Conservation (phyloP, 1,140 invertebrate species). For the Zaprionus capensis region DNA sequence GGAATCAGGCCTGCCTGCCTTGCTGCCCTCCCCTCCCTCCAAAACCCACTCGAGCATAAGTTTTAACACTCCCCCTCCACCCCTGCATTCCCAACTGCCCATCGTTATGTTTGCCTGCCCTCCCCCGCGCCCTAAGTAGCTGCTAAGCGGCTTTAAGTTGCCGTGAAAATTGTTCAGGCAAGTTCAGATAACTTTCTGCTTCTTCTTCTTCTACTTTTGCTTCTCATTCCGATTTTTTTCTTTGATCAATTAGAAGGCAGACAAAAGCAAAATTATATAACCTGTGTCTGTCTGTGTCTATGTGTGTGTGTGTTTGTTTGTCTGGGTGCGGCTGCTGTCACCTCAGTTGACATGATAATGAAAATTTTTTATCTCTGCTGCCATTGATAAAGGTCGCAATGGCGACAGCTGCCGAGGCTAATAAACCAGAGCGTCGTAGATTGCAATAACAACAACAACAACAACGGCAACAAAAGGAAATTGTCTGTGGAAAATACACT, state of each 20-base stretch:
- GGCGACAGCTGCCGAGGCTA: constrained; percentile 61
- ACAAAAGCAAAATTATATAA: constrained; percentile 13
- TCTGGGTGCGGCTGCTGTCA: constrained; percentile 23
- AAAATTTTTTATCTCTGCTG: constrained; percentile 47
- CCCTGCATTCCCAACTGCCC: background rate
- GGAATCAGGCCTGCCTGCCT: constrained; percentile 11
- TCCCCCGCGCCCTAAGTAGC: constrained; percentile 25
- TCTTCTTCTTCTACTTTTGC: background rate
- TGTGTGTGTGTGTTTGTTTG: background rate
- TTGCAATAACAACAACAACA: constrained; percentile 26
- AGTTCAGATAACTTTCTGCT: constrained; percentile 60
- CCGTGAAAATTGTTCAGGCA: constrained; percentile 72
- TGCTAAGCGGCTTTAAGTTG: constrained; percentile 76
- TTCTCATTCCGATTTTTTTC: constrained; percentile 28
- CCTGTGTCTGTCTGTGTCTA: background rate
- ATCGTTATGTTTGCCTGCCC: background rate
- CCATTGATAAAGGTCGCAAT: constrained; percentile 66
- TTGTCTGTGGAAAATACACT: too few relatives aligned
- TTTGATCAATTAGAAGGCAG: constrained; percentile 69
- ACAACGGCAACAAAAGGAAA: background rate
- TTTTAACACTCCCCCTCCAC: constrained; percentile 5
- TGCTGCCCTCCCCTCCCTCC: constrained; percentile 2
- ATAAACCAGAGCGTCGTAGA: constrained; percentile 59
- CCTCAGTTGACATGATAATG: constrained; percentile 55
- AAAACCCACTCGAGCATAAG: constrained; percentile 43